Evolutionary conservation across 2,113 vertebrate species (phyloP).

Genomic region (Ammodytes marinus): DNA sequence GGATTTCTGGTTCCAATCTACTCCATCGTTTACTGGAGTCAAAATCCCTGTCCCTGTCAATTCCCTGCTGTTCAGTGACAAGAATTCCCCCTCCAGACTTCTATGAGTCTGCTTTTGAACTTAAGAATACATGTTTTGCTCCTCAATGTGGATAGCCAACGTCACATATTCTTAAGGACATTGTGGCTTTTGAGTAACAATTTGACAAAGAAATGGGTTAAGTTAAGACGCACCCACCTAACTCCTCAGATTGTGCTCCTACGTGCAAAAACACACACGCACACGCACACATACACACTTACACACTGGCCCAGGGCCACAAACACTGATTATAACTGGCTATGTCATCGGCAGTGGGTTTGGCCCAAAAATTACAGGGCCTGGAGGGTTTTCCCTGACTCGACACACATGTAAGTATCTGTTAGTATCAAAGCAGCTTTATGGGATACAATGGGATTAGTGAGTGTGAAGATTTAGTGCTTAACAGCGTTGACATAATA

Average conservation of each 20-base stretch:
- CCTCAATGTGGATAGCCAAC: constrained; percentile 26
- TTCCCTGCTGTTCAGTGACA: constrained; percentile 42
- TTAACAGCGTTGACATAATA: constrained; percentile 56
- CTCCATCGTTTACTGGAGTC: constrained; percentile 51
- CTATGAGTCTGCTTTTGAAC: constrained; percentile 48
- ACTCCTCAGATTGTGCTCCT: constrained; percentile 60
- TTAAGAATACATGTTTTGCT: constrained; percentile 42
- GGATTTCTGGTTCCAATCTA: constrained; percentile 55
- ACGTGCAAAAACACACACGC: constrained; percentile 44
- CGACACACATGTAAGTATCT: constrained; percentile 75
- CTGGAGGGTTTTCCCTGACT: constrained; percentile 77
- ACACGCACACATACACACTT: constrained; percentile 43
- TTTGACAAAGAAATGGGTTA: constrained; percentile 38
- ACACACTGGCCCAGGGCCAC: constrained; percentile 60
- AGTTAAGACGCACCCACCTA: constrained; percentile 60
- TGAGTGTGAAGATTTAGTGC: constrained; percentile 68
- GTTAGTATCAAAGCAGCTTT: constrained; percentile 78
- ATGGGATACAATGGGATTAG: constrained; percentile 75
- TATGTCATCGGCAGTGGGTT: constrained; percentile 77
- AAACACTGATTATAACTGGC: constrained; percentile 79
- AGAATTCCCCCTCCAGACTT: constrained; percentile 35
- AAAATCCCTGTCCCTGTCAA: constrained; percentile 57
- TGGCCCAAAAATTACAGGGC: constrained; percentile 74
- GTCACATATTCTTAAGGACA: constrained; percentile 19
- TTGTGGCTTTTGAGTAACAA: constrained; percentile 23